These are phyloP conservation scores for Cynocephalus volans DNA, from an alignment of 2,113 vertebrate genomes.

Conservation along the genomic window DNA sequence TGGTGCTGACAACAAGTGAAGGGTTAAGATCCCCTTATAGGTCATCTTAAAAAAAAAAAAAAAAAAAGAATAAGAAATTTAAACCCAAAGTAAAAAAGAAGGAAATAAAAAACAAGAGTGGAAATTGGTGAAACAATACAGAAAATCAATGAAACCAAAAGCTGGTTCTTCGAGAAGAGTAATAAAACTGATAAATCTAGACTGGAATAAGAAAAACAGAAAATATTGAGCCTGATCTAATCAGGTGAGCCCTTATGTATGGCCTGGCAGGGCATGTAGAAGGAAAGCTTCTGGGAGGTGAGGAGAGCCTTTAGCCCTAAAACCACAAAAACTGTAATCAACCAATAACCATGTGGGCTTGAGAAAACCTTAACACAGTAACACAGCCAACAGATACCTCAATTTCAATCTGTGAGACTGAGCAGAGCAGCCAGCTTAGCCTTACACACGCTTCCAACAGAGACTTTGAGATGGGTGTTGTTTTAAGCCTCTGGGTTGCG, in stretches of 20 bases:
- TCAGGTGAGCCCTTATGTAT: not conserved
- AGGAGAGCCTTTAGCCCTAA: not conserved
- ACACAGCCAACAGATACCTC: not conserved
- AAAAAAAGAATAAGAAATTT: no score
- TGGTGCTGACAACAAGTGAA: no score
- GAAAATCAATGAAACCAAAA: no score
- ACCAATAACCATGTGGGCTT: not conserved
- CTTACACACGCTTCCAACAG: not conserved
- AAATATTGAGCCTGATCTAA: not conserved
- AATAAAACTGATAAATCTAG: no score
- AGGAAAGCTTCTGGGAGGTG: not conserved
- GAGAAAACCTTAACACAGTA: not conserved
- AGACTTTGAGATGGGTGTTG: not conserved
- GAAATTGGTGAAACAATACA: no score
- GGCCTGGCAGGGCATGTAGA: not conserved
- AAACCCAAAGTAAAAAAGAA: no score
- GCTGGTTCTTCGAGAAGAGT: no score
- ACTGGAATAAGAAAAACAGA: no score
- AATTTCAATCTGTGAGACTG: not conserved
- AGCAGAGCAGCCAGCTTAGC: not conserved
- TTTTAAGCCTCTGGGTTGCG: not conserved
- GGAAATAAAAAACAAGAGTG: no score
- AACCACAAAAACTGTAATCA: not conserved
- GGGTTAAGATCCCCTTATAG: no score
- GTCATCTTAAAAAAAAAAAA: no score